Conservation (phyloP, 1,140 invertebrate genomes). For the Archegozetes longisetosus region DNA sequence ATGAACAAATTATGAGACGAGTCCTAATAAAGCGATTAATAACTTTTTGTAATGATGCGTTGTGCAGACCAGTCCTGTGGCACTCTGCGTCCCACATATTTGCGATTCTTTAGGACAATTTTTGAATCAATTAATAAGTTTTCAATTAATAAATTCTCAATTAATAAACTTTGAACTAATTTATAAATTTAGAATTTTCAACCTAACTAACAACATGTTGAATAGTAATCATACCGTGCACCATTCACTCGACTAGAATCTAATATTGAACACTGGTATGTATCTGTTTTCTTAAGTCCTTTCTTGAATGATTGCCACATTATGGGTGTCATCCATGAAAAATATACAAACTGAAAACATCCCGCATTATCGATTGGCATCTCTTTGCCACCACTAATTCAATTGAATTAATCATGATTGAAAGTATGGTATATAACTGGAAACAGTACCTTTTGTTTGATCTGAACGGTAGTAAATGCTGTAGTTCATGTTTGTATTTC, state of each 20-base stretch:
- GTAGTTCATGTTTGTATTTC: not conserved
- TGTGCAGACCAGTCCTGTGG: conserved; percentile 24
- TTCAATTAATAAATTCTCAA: too few species aligned
- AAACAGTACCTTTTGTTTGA: not conserved
- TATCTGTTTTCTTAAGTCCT: conserved; percentile 31
- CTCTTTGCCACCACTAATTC: conserved; percentile 22
- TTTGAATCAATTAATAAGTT: too few species aligned
- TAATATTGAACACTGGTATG: conserved; percentile 34
- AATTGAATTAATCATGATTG: not conserved
- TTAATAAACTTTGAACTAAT: too few species aligned
- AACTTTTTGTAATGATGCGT: conserved; percentile 35
- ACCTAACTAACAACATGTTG: conserved; percentile 20
- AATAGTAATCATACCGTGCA: conserved; percentile 23
- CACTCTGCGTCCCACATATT: conserved; percentile 35
- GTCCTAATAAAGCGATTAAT: conserved; percentile 40
- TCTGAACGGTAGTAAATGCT: not conserved
- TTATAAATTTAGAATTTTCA: conserved; percentile 16
- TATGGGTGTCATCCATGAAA: conserved; percentile 40
- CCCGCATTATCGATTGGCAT: conserved; percentile 35
- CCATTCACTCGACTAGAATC: conserved; percentile 34
- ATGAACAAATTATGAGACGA: conserved; percentile 34
- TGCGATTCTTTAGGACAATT: not conserved
- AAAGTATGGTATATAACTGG: too few species aligned
- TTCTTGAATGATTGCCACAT: conserved; percentile 37
- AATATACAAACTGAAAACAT: conserved; percentile 38